Base-by-base conservation (phyloP, 2,113 vertebrate species). In the Synodontis membranacea region DNA sequence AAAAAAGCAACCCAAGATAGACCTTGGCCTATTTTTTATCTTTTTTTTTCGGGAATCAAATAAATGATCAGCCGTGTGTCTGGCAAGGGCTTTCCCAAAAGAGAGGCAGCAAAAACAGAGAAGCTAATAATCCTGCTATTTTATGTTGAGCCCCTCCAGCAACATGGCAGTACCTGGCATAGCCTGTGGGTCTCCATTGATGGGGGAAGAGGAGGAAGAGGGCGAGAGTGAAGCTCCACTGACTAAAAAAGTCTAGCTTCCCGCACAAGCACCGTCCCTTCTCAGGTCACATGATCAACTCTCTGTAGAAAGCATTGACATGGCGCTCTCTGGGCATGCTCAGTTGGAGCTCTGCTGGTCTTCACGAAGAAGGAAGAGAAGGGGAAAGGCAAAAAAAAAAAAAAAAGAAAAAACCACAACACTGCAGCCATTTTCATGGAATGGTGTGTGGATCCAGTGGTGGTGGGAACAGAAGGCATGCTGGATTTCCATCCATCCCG, bases 351-450 rank as follows among this genome's bases (percentile, higher is more conserved):
- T 17, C 42, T 91, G 84, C 90, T 89, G 88, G 89, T 90, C 88
- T 88, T 88, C 82, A 90, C 70, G 84, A 86, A 92, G 89, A 87
- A 91, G 88, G 89, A 90, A 89, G 88, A 89, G 85, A 88, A 89
- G 46, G 46, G 9, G 5, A 76, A 46, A 75, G n/a, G n/a, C n/a
- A n/a, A n/a, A n/a, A n/a, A n/a, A n/a, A n/a, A n/a, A n/a, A n/a
- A n/a, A n/a, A 66, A 34, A 60, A 60, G 66, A 88, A 88, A 90
- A 88, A 75, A 88, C 75, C 62, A 83, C 70, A 85, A 80, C 88
- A 86, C 54, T 87, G 91, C 90, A 90, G 90, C 91, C 91, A 92
- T 92, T 92, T 80, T 92, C 74, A 86, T 88, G 89, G 85, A 88
- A 90, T 75, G 70, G 79, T 84, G 72, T 89, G 84, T 84, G 72